Conservation (phyloP, 2,113 vertebrate species). For the Butastur rufipennis region DNA sequence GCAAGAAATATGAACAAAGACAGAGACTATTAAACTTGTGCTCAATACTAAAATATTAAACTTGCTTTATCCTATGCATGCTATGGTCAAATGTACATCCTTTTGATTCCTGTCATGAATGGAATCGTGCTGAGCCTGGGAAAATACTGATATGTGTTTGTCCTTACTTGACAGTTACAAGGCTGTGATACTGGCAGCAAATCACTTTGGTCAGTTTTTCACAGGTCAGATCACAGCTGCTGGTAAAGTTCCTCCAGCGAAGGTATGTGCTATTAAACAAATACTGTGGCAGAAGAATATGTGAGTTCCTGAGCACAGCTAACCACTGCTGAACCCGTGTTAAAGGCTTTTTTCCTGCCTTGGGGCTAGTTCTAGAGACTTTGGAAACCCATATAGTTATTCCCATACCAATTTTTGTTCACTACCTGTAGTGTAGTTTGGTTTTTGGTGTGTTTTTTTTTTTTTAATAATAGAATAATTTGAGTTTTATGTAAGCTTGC, state of each 20-base stretch:
- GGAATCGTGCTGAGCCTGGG: background rate
- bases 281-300: background rate
- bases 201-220: conserved; percentile 91
- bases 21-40: background rate
- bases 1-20: background rate
- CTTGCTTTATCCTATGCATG: background rate
- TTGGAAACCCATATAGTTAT: background rate
- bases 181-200: conserved; percentile 88
- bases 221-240: conserved; percentile 94
- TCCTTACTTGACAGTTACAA: conserved; percentile 81
- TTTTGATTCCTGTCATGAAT: background rate
- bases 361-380: background rate
- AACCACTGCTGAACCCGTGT: background rate
- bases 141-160: background rate
- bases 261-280: conserved; percentile 71
- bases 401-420: background rate
- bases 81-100: background rate
- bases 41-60: background rate
- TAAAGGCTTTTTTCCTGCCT: background rate
- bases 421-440: background rate
- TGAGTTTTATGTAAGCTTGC: background rate
- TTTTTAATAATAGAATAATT: background rate
- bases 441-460: no score
- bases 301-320: background rate
- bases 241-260: conserved; percentile 91